Base-by-base conservation (phyloP, 2,797 vertebrate species). In the Premnoplex brunnescens region DNA sequence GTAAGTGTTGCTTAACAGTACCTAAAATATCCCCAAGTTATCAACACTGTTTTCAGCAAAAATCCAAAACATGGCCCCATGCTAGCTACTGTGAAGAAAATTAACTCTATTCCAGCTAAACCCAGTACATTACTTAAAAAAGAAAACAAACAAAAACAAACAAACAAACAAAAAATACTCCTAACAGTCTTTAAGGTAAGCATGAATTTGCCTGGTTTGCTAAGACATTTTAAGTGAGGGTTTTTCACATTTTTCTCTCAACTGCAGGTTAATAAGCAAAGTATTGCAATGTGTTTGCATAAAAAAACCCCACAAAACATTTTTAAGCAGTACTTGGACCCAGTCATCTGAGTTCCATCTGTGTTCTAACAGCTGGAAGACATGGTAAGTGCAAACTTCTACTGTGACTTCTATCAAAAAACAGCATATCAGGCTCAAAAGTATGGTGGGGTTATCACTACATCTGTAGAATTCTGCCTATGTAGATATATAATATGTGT, bases 221-320 rank as follows among this genome's bases (percentile, higher is more conserved):
- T 41, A 52, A 58, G 44, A 32, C 21, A 32, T 60, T 60, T 76
- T 41, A 30, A 41, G 9, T 49, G 46, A 83, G 39, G 9, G 13
- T 3, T 87, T 86, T 82, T 54, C 20, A 8, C 6, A 19, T 62
- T 78, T 81, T 93, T 37, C 12, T 89, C 12, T 46, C 36, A 59
- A 28, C 15, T 79, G 13, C 20, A 34, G 26, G 14, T 73, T 60
- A 76, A 48, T 34, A 64, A 58, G 17, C 21, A 80, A 71, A 2
- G 8, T 7, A 4, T 46, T 74, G 7, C 24, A 51, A 62, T 12
- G 9, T 30, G 24, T 72, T 85, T 79, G 44, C 21, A 46, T 37
- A 28, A 49, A 76, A 51, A 51, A 69, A 1, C 0, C 43, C 0
- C 1, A 27, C 1, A 24, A 78, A 72, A 34, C 4, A 32, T 49